These are phyloP conservation scores for Morelia viridis DNA, from an alignment of 2,797 vertebrate species.

Conservation along the genomic window DNA sequence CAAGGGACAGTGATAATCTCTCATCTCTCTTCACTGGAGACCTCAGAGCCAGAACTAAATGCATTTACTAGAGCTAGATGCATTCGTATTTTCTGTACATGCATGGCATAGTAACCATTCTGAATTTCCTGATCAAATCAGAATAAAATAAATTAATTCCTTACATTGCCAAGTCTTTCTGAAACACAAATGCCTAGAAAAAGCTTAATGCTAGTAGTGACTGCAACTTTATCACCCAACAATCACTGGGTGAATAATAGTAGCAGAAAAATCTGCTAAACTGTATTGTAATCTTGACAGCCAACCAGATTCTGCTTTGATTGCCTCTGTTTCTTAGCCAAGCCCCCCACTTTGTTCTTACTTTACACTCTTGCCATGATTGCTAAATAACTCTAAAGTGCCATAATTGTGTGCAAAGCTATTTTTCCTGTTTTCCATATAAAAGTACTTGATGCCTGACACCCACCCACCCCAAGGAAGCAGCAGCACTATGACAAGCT, in stretches of 20 bases:
- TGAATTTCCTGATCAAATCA: neutral
- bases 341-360: neutral
- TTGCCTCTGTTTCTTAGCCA: neutral
- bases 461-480: slow-evolving; percentile 43
- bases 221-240: neutral
- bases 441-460: slow-evolving; percentile 51
- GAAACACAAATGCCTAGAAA: neutral
- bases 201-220: neutral
- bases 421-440: slow-evolving; percentile 65
- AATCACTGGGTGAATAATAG: neutral
- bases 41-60: neutral
- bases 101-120: neutral
- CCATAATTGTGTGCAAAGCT: slow-evolving; percentile 59
- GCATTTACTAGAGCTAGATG: neutral
- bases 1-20: neutral
- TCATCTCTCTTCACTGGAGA: neutral
- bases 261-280: neutral
- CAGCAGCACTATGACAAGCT: slow-evolving; percentile 64
- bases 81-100: neutral
- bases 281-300: neutral
- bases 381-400: slow-evolving; percentile 54
- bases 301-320: neutral
- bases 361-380: neutral
- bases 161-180: neutral
- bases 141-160: neutral